Evolutionary conservation across 2,113 vertebrate species (phyloP).

Genomic region (Actenoides hombroni): DNA sequence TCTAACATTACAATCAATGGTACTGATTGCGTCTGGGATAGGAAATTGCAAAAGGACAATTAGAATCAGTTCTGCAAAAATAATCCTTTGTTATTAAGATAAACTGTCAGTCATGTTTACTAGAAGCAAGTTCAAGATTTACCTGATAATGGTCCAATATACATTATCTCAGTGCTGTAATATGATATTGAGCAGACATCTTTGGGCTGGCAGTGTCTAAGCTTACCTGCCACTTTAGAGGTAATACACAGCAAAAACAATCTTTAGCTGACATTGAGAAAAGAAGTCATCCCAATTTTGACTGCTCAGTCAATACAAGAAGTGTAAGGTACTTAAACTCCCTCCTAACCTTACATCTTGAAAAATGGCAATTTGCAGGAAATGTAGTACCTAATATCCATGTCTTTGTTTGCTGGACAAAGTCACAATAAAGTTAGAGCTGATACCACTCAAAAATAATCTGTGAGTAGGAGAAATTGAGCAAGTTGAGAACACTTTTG

Average conservation of each 20-base stretch:
- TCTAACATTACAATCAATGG: conserved; percentile 39
- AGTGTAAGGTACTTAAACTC: conserved; percentile 3
- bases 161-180: neutral
- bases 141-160: neutral
- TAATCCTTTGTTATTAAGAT: conserved; percentile 45
- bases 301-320: neutral
- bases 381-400: neutral
- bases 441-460: neutral
- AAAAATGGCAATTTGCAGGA: conserved; percentile 15
- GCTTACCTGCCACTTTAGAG: neutral
- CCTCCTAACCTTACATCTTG: neutral
- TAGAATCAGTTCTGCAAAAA: conserved; percentile 47
- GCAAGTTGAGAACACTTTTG: neutral
- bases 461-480: conserved; percentile 19
- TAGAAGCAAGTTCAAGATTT: neutral
- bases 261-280: neutral
- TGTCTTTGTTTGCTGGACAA: conserved; percentile 19
- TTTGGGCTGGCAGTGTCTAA: neutral
- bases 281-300: neutral
- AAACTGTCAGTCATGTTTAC: conserved; percentile 38
- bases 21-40: conserved; percentile 9
- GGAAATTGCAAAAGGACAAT: conserved; percentile 31
- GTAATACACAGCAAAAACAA: neutral
- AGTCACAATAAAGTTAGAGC: conserved; percentile 6
- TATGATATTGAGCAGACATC: neutral